Evolutionary conservation across 2,113 vertebrate species (phyloP).

Genomic region (Rafetus swinhoei): DNA sequence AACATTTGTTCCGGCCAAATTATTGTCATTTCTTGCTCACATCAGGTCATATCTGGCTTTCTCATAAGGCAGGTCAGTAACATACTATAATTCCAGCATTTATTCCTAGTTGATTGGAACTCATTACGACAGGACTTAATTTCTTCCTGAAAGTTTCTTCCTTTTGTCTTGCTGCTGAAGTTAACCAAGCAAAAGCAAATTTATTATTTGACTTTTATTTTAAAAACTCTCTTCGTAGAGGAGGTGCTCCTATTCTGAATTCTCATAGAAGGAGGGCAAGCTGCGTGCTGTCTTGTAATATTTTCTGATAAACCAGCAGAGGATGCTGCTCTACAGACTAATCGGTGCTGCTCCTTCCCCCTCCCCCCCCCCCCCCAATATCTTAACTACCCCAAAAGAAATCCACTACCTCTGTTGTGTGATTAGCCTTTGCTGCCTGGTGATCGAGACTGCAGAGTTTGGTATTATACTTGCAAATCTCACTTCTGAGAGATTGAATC

Average conservation of each 20-base stretch:
- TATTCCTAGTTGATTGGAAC: too few relatives aligned
- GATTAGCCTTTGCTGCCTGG: not conserved
- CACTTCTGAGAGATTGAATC: not conserved
- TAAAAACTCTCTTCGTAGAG: not conserved
- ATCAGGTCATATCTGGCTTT: not conserved
- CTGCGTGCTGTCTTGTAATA: fast-evolving
- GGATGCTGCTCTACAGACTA: not conserved
- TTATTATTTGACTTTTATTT: not conserved
- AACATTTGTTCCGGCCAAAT: not conserved
- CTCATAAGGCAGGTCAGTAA: not conserved
- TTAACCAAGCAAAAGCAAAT: not conserved
- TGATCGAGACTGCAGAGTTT: not conserved
- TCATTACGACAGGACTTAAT: not conserved
- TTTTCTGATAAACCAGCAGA: slow-evolving; percentile 5
- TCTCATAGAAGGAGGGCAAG: fast-evolving
- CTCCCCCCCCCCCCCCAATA: not conserved
- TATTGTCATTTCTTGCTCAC: not conserved
- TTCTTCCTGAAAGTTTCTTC: not conserved
- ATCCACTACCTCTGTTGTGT: not conserved
- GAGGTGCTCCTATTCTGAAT: not conserved
- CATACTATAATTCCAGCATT: fast-evolving
- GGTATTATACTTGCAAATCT: slow-evolving; percentile 38
- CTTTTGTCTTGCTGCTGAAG: not conserved
- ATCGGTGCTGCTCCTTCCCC: not conserved
- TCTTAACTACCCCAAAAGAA: not conserved